A percentile compares a stretch with the other conserved stretches of the same genome.
These are phyloP conservation scores for Sarcophaga caerulescens DNA, from an alignment of 2,888 invertebrate species.

Conservation along the genomic window DNA sequence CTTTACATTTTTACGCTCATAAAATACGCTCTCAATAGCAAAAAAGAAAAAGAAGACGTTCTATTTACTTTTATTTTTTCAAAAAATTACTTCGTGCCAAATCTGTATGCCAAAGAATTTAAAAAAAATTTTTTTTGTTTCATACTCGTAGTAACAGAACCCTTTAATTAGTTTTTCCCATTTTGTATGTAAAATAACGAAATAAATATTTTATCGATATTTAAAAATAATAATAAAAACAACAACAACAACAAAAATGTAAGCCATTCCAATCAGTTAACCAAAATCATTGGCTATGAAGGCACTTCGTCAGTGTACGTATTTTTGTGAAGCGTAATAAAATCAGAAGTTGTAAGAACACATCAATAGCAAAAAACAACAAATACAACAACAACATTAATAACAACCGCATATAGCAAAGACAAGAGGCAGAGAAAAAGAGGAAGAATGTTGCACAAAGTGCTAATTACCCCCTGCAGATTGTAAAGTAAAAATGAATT, in stretches of 20 bases:
- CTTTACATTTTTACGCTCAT: too few relatives aligned
- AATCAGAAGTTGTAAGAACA: background rate
- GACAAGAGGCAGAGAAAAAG: background rate
- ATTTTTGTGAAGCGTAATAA: background rate
- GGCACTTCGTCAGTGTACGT: background rate
- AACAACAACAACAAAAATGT: background rate
- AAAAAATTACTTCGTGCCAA: too few relatives aligned
- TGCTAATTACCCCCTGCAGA: slow-evolving; percentile 67
- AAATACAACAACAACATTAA: background rate
- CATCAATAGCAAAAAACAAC: slow-evolving; percentile 2
- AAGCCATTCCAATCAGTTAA: background rate
- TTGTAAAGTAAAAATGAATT: slow-evolving; percentile 16
- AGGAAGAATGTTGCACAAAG: slow-evolving; percentile 49
- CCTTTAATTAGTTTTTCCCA: slow-evolving; percentile 37
- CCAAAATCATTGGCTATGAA: background rate
- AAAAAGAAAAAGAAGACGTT: too few relatives aligned
- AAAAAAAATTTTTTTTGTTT: background rate
- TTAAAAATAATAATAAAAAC: slow-evolving; percentile 28
- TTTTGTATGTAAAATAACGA: slow-evolving; percentile 51
- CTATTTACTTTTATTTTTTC: too few relatives aligned
- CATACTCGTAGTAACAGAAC: background rate
- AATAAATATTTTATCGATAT: slow-evolving; percentile 56
- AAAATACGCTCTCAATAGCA: too few relatives aligned
- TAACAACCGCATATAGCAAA: background rate
- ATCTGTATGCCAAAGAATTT: too few relatives aligned